Conservation (phyloP, 2,888 invertebrate species). For the Drosophila kanekoi region DNA sequence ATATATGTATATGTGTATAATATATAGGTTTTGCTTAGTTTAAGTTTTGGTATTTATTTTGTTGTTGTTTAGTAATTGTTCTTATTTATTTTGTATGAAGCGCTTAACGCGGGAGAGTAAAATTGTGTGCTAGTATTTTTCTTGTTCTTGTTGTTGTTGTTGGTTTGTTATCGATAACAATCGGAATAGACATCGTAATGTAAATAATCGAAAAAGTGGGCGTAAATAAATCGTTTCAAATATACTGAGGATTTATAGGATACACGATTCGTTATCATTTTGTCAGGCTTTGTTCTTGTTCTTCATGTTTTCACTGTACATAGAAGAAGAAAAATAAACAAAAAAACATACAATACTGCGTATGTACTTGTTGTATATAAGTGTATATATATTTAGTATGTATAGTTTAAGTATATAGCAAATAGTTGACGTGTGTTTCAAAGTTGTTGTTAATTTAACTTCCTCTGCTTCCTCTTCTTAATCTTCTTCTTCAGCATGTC, state of each 20-base stretch:
- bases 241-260: constrained; percentile 67
- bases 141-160: constrained; percentile 23
- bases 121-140: constrained; percentile 73
- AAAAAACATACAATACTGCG: constrained; percentile 74
- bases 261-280: constrained; percentile 70
- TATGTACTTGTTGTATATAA: constrained; percentile 73
- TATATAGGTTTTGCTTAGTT: constrained; percentile 48
- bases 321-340: constrained; percentile 49
- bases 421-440: constrained; percentile 69
- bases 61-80: constrained; percentile 11
- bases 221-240: constrained; percentile 48
- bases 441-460: constrained; percentile 49
- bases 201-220: constrained; percentile 50
- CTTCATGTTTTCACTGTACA: constrained; percentile 66
- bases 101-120: constrained; percentile 78
- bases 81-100: constrained; percentile 42
- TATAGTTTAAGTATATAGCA: constrained; percentile 67
- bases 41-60: constrained; percentile 21
- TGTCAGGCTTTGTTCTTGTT: constrained; percentile 73
- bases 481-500: too few species aligned
- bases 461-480: not conserved
- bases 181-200: constrained; percentile 48
- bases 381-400: constrained; percentile 66
- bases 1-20: too few species aligned
- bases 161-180: constrained; percentile 55